Evolutionary conservation across 1,140 invertebrate genomes (phyloP).

Genomic region (Plectrocnemia conspersa): DNA sequence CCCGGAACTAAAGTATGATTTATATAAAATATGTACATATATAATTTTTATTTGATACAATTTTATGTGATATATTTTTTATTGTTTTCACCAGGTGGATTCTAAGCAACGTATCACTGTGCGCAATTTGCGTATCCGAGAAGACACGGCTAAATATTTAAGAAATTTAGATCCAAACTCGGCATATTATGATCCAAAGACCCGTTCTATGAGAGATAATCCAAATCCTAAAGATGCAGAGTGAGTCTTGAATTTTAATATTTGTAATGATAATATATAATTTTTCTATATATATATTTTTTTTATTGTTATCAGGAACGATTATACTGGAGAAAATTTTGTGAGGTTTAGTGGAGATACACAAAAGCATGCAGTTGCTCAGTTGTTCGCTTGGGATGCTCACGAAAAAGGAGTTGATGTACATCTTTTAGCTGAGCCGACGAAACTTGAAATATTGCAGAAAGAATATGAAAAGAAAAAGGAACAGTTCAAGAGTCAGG

Average conservation of each 20-base stretch:
- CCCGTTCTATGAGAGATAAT: slow-evolving; percentile 97
- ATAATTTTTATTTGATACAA: slow-evolving; percentile 1
- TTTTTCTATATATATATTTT: slow-evolving; percentile 7
- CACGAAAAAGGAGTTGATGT: slow-evolving; percentile 92
- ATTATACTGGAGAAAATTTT: slow-evolving; percentile 96
- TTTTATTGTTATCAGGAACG: slow-evolving; percentile 53
- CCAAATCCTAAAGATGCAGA: slow-evolving; percentile 77
- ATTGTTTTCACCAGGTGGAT: slow-evolving; percentile 75
- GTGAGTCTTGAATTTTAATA: slow-evolving; percentile 51
- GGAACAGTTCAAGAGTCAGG: slow-evolving; percentile 75
- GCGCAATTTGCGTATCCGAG: slow-evolving; percentile 93
- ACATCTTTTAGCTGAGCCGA: slow-evolving; percentile 94
- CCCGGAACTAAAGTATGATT: slow-evolving; percentile 80
- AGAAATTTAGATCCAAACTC: slow-evolving; percentile 95
- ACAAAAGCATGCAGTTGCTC: slow-evolving; percentile 79
- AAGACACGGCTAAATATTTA: slow-evolving; percentile 98
- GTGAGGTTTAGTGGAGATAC: slow-evolving; percentile 92
- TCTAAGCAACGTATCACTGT: slow-evolving; percentile 98
- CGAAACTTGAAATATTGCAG: slow-evolving; percentile 89
- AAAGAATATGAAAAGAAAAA: slow-evolving; percentile 88
- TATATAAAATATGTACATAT: background rate
- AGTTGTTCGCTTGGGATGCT: slow-evolving; percentile 98
- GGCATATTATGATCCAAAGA: slow-evolving; percentile 99
- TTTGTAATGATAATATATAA: slow-evolving; percentile 16
- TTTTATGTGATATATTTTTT: slow-evolving; percentile 15